Evolutionary conservation across 1,140 invertebrate species (phyloP).

Genomic region (Leptinotarsa defecta): DNA sequence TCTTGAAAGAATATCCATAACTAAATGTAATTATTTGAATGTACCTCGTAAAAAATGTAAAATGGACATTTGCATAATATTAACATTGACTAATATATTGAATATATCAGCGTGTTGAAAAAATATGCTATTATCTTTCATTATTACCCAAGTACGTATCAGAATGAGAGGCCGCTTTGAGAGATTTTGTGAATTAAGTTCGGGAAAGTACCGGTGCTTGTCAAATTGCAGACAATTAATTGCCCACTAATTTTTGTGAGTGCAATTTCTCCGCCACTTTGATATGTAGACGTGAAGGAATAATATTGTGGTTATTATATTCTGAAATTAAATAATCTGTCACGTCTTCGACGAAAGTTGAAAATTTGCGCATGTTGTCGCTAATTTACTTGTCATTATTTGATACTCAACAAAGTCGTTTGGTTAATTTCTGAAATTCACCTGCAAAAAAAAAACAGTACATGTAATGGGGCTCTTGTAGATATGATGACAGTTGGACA

Average conservation of each 20-base stretch:
- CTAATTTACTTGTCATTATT: too few relatives aligned
- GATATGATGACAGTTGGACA: too few relatives aligned
- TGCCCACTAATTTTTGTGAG: not conserved
- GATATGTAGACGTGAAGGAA: not conserved
- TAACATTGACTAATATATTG: not conserved
- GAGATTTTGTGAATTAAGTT: not conserved
- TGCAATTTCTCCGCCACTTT: not conserved
- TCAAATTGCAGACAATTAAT: slow-evolving; percentile 6
- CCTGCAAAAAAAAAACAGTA: too few relatives aligned
- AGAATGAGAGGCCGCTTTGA: not conserved
- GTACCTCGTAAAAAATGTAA: not conserved
- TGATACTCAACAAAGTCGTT: too few relatives aligned
- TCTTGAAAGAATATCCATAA: too few relatives aligned
- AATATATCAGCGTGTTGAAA: not conserved
- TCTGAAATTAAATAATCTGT: not conserved
- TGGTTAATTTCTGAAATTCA: too few relatives aligned
- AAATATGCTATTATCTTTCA: not conserved
- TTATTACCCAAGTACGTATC: not conserved
- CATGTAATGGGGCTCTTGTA: too few relatives aligned
- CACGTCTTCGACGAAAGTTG: not conserved
- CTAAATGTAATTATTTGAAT: not conserved
- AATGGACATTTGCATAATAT: not conserved
- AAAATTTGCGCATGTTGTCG: too few relatives aligned
- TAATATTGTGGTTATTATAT: not conserved
- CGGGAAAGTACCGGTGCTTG: not conserved